Percentiles rank a stretch among this genome's conserved stretches.
Evolutionary conservation across 2,113 vertebrate species (phyloP).

Genomic region (Entosphenus tridentatus): DNA sequence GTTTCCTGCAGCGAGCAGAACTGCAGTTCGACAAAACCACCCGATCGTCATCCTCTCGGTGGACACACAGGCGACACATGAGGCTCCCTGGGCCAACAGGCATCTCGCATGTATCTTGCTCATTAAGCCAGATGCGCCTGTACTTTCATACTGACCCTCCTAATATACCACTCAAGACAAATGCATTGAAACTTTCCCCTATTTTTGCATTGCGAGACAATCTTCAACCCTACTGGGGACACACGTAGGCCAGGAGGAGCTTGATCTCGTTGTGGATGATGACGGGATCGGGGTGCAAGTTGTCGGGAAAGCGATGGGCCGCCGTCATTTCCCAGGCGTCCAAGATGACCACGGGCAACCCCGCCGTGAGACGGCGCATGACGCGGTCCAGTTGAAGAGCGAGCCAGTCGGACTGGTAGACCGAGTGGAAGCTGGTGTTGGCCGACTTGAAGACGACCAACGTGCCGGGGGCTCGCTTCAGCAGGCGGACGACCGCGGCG

Average conservation of each 20-base stretch:
- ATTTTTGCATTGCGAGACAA: too few species aligned
- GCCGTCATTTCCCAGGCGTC: slow-evolving; percentile 20
- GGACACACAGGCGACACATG: too few species aligned
- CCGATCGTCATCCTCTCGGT: too few species aligned
- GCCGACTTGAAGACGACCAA: slow-evolving; percentile 15
- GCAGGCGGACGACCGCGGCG: slow-evolving; percentile 9
- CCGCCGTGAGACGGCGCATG: slow-evolving; percentile 13
- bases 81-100: too few species aligned
- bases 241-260: slow-evolving; percentile 17
- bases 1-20: too few species aligned
- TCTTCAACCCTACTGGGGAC: slow-evolving; percentile 9
- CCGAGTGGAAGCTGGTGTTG: slow-evolving; percentile 16
- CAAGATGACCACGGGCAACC: slow-evolving; percentile 13
- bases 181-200: too few species aligned
- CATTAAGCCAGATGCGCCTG: too few species aligned
- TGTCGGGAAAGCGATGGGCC: slow-evolving; percentile 13
- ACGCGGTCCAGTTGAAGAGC: slow-evolving; percentile 16
- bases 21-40: too few species aligned
- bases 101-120: too few species aligned
- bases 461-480: slow-evolving; percentile 12
- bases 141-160: too few species aligned
- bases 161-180: too few species aligned
- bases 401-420: slow-evolving; percentile 16
- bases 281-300: slow-evolving; percentile 11
- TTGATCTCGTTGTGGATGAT: slow-evolving; percentile 16